These are phyloP conservation scores for Trachurus trachurus DNA, from an alignment of 2,797 vertebrate species.

Conservation along the genomic window DNA sequence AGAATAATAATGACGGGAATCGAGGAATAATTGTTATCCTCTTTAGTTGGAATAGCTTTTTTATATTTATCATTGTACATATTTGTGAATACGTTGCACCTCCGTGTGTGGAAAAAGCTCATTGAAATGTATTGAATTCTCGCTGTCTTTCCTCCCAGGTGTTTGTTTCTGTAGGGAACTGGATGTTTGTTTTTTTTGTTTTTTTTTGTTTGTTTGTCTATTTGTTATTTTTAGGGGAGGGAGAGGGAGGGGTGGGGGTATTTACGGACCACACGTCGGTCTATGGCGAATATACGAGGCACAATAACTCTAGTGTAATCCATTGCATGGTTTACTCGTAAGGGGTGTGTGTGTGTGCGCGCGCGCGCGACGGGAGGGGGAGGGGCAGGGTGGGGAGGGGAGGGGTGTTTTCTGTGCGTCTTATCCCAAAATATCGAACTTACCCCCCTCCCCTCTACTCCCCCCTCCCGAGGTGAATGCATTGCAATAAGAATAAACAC, in stretches of 20 bases:
- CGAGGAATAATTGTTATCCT: conserved; percentile 81
- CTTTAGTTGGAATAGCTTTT: conserved; percentile 82
- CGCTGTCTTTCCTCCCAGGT: conserved; percentile 62
- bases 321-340: conserved; percentile 80
- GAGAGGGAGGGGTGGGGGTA: not conserved
- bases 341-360: not conserved
- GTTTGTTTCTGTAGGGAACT: conserved; percentile 49
- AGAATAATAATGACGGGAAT: conserved; percentile 69
- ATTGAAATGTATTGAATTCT: conserved; percentile 65
- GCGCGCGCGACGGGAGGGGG: not conserved
- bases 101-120: conserved; percentile 78
- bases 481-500: conserved; percentile 85
- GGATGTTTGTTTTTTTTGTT: not conserved
- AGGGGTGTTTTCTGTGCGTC: conserved; percentile 66
- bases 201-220: not conserved
- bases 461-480: conserved; percentile 71
- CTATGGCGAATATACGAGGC: conserved; percentile 34
- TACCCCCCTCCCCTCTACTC: not conserved
- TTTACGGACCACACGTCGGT: conserved; percentile 3
- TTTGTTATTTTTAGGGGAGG: not conserved
- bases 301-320: conserved; percentile 50
- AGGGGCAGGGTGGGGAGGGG: not conserved
- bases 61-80: conserved; percentile 91
- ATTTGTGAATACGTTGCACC: conserved; percentile 89
- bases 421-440: conserved; percentile 48